phyloP scores from a whole-genome alignment of 2,113 vertebrate species.

The Cyphotilapia sp. region DNA sequence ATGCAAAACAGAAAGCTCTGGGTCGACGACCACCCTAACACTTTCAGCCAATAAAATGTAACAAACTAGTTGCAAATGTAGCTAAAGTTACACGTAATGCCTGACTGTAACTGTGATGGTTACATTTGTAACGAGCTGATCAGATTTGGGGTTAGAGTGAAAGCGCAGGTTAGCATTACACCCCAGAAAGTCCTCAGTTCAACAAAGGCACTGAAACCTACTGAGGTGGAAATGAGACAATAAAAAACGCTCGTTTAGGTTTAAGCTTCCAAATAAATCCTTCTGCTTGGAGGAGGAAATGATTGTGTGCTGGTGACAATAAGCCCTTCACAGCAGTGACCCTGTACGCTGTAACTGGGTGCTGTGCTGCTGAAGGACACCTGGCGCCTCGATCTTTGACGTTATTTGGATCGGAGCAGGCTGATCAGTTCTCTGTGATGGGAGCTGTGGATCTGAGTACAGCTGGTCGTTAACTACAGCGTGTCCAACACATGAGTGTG shows the following conservation, averaged over 20 bases:
- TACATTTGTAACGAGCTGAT: not conserved
- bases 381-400: not conserved
- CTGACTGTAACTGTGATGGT: not conserved
- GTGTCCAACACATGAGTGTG: not conserved
- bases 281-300: not conserved
- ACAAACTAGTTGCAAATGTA: not conserved
- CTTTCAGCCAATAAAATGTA: not conserved
- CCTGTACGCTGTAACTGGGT: not conserved
- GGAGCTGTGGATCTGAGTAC: not conserved
- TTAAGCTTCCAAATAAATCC: not conserved
- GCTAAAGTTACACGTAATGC: not conserved
- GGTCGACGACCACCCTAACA: not conserved
- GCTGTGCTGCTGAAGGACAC: not conserved
- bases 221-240: not conserved
- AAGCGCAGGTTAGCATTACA: not conserved
- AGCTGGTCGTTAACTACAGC: not conserved
- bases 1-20: not conserved
- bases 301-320: not conserved
- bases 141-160: not conserved
- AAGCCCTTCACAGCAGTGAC: not conserved
- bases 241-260: not conserved
- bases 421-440: not conserved
- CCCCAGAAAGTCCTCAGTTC: not conserved
- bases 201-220: not conserved
- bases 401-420: not conserved